Evolutionary conservation across 2,113 vertebrate species (phyloP).

Genomic region (Eretmochelys imbricata): DNA sequence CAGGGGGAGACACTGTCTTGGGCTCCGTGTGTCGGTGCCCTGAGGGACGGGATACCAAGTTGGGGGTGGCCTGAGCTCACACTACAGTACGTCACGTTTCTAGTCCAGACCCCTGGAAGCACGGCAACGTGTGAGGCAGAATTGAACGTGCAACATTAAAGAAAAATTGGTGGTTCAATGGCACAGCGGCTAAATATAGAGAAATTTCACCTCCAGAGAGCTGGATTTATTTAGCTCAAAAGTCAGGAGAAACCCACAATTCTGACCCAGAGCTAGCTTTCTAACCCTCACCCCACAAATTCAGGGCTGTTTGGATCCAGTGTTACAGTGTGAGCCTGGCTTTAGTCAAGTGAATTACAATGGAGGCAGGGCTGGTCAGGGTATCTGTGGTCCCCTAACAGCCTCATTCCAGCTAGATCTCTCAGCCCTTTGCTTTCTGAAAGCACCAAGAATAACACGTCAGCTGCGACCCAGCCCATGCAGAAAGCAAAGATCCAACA

Average conservation of each 20-base stretch:
- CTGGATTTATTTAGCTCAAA: neutral
- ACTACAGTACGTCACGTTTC: too few relatives aligned
- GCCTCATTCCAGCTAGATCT: neutral
- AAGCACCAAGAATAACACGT: neutral
- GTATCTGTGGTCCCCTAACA: neutral
- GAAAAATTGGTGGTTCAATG: too few relatives aligned
- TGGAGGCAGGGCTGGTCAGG: neutral
- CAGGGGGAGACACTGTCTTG: too few relatives aligned
- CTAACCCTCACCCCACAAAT: neutral
- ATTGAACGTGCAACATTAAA: too few relatives aligned
- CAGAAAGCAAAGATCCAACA: neutral
- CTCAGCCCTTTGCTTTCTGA: neutral
- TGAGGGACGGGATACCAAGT: too few relatives aligned
- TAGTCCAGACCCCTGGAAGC: too few relatives aligned
- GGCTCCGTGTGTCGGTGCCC: too few relatives aligned
- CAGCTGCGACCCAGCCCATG: neutral
- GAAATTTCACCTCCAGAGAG: too few relatives aligned
- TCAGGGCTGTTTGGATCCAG: neutral
- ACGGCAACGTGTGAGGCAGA: too few relatives aligned
- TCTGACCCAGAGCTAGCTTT: neutral
- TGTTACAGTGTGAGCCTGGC: neutral
- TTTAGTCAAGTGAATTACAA: neutral
- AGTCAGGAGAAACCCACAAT: neutral
- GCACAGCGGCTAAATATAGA: too few relatives aligned
- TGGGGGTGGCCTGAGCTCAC: too few relatives aligned